Evolutionary conservation across 2,888 invertebrate genomes (phyloP).

Genomic region (Lydus trimaculatus): DNA sequence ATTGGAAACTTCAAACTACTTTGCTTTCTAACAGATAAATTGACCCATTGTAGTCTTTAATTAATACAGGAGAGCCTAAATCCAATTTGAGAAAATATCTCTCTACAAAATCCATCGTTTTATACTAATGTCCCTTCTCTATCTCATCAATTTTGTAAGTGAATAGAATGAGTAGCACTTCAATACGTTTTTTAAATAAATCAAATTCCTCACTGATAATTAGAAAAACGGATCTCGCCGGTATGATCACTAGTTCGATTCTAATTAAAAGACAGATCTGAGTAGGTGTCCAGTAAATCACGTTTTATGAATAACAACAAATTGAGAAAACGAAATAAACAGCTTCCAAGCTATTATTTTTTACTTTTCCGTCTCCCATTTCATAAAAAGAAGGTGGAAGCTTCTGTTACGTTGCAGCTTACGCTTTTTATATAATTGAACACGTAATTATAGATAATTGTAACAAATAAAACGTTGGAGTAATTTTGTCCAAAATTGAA

Average conservation of each 20-base stretch:
- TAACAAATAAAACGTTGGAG: too few species aligned
- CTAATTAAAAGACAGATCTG: neutral
- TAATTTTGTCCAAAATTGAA: neutral
- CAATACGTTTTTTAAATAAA: neutral
- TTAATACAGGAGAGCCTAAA: constrained; percentile 43
- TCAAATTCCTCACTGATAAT: neutral
- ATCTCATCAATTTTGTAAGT: neutral
- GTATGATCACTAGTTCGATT: neutral
- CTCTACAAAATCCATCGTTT: neutral
- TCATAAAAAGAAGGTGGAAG: too few species aligned
- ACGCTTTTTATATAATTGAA: too few species aligned
- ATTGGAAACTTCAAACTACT: constrained; percentile 55
- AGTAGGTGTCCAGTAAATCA: neutral
- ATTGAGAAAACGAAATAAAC: too few species aligned
- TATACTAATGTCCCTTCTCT: neutral
- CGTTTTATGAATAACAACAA: neutral
- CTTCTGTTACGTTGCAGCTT: too few species aligned
- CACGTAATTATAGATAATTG: too few species aligned
- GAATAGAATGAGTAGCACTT: neutral
- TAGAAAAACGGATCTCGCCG: neutral
- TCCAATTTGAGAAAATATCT: constrained; percentile 40
- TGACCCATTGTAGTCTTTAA: constrained; percentile 52
- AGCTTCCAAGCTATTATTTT: too few species aligned
- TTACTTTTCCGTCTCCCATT: too few species aligned
- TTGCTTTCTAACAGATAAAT: constrained; percentile 46